Conservation (phyloP, 1,140 invertebrate genomes). For the Littorina saxatilis region DNA sequence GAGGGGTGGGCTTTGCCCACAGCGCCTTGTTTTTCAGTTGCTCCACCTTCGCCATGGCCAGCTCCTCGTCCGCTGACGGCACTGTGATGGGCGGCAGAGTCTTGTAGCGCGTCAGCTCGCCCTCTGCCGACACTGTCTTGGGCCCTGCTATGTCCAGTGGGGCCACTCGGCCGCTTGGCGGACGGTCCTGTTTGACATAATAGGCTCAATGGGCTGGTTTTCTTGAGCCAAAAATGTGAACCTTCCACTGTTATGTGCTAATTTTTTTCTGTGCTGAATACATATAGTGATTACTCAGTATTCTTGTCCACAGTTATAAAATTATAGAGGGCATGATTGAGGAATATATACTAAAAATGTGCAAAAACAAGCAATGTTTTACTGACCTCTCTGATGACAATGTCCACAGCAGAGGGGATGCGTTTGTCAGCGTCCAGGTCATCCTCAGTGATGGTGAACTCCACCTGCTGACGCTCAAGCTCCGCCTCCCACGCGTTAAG, state of each 20-base stretch:
- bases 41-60: slow-evolving; percentile 41
- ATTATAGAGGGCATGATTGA: too few relatives aligned
- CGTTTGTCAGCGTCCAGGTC: slow-evolving; percentile 71
- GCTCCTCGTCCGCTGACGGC: slow-evolving; percentile 64
- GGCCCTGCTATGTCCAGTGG: slow-evolving; percentile 25
- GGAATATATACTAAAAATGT: too few relatives aligned
- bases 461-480: slow-evolving; percentile 67
- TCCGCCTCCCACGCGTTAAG: slow-evolving; percentile 72
- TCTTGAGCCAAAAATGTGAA: not conserved
- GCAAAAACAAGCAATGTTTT: not conserved
- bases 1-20: slow-evolving; percentile 70
- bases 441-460: slow-evolving; percentile 75
- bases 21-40: slow-evolving; percentile 58
- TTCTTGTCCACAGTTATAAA: too few relatives aligned
- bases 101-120: slow-evolving; percentile 64
- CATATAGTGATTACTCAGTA: too few relatives aligned
- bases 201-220: too few relatives aligned
- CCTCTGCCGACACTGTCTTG: slow-evolving; percentile 41
- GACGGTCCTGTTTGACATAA: slow-evolving; percentile 42
- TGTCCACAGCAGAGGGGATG: slow-evolving; percentile 53
- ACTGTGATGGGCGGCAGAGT: slow-evolving; percentile 73
- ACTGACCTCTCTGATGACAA: slow-evolving; percentile 48
- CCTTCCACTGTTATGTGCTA: too few relatives aligned
- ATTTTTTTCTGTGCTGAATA: too few relatives aligned
- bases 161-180: slow-evolving; percentile 42